Base-by-base conservation (phyloP, 1,140 invertebrate species). In the Wiebesia pumilae region DNA sequence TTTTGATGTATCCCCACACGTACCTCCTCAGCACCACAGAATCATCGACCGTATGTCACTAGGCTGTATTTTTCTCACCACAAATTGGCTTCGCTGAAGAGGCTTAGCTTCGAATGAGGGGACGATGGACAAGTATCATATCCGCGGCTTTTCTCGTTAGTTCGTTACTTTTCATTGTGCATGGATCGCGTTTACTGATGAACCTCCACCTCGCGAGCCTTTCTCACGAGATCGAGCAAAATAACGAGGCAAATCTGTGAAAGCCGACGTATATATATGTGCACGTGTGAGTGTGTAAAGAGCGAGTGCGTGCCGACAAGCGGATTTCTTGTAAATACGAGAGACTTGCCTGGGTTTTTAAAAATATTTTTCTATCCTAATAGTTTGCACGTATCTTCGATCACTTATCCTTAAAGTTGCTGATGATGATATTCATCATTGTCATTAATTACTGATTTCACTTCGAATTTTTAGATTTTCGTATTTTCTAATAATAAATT, bases 41-140 rank as follows among this genome's bases (percentile, higher is more conserved):
- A 88, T 89, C 91, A 92, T 93, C 91, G 91, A 90, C 90, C 92
- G 92, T 93, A 91, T 92, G 92, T 93, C 93, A 91, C 88, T 89
- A 90, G 89, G 89, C 89, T 91, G 91, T 92, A 90, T 93, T 93
- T 93, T 93, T 92, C 91, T 90, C 90, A 90, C 88, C 6, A 89
- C 89, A 91, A 93, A 93, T 93, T 92, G 91, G 90, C 88, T 86
- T 87, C 89, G 90, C 89, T 89, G 87, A 81, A 87, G 85, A 89
- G 87, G 27, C n/a, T 69, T 62, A 35, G 40, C 33, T 35, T 75
- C 71, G 30, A 2, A 30, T 19, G 47, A 78, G 4, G 35, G 27
- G 33, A 65, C 24, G 82, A 77, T 33, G n/a, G 54, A 58, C 35
- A 38, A 65, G 67, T 65, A 43, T 81, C 79, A 54, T 47, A 73